Base-by-base conservation (phyloP, 92 coral and sea anemone species). In the Meandrina meandrites region DNA sequence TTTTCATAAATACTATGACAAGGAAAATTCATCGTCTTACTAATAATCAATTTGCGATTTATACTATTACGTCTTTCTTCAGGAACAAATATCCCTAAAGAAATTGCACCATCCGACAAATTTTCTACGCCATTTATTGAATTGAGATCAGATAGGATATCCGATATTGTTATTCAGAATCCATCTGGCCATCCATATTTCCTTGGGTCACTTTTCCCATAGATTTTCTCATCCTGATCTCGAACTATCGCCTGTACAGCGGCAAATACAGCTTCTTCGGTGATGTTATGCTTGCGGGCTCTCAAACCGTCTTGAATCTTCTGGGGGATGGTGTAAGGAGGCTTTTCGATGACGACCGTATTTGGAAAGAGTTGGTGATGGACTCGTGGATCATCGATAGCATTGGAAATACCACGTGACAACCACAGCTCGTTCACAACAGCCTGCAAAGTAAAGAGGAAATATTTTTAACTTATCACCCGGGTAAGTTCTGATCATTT, bases 141-240 rank as follows among this genome's bases (percentile, higher is more conserved):
- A 48, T 12, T 48, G 11, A 48, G 53, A 48, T 48, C 53, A 48
- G 53, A 48, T 48, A 48, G 53, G 53, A 8, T 48, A 7, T 48
- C 53, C 53, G 14, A 48, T 9, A 16, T 21, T n/a, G 15, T 16
- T n/a, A 45, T 50, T 88, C 15, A 92, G 77, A 92, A 94, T 57
- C 98, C 98, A 7, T 91, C 94, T 12, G 98, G 89, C 84, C 83
- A 90, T 64, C 98, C 98, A 54, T 88, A 86, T 53, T 96, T 96
- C 69, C 98, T 93, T 22, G 98, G 98, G 79, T 94, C 98, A 35
- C 93, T 88, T 88, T 94, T 94, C 5, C 96, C 98, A 45, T 86
- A 94, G 83, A 96, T 89, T 32, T 86, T 81, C 22, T 93, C 94
- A 79, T 89, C 87, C 13, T 50, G 54, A 36, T 90, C 92, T 83